Evolutionary conservation across 2,888 invertebrate species (phyloP).

Genomic region (Eledone cirrhosa): DNA sequence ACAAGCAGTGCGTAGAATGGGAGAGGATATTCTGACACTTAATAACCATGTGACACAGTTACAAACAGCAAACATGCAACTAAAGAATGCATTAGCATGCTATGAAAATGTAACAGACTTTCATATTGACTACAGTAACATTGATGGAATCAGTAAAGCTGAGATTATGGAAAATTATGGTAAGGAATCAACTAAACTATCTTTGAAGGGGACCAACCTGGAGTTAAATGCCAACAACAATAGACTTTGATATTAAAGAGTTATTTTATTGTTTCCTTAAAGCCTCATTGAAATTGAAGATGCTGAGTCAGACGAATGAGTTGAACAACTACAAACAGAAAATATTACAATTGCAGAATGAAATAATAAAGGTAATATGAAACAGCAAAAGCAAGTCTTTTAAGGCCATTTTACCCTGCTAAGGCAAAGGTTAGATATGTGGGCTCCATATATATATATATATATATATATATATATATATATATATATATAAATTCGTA

Average conservation of each 20-base stretch:
- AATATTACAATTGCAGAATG: conserved; percentile 11
- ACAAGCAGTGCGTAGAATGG: conserved; percentile 14
- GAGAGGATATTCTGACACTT: conserved; percentile 5
- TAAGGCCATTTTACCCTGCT: too few relatives aligned
- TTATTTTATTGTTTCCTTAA: neutral
- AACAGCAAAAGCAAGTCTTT: too few relatives aligned
- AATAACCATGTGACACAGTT: neutral
- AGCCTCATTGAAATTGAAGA: neutral
- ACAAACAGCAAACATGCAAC: neutral
- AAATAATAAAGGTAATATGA: conserved; percentile 8
- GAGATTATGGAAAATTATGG: neutral
- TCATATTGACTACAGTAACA: conserved; percentile 1
- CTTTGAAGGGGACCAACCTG: too few relatives aligned
- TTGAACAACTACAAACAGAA: neutral
- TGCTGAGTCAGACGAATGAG: neutral
- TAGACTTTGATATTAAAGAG: too few relatives aligned
- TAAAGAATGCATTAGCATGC: neutral
- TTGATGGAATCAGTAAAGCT: conserved; percentile 21
- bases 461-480: too few relatives aligned
- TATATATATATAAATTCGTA: too few relatives aligned
- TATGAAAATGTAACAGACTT: conserved; percentile 20
- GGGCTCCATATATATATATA: too few relatives aligned
- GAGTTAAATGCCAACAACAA: too few relatives aligned
- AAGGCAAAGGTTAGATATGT: too few relatives aligned
- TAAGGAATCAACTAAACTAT: neutral